Percentiles rank a stretch among this genome's conserved stretches.
phyloP scores from a whole-genome alignment of 2,113 vertebrate genomes.

The Strix uralensis region DNA sequence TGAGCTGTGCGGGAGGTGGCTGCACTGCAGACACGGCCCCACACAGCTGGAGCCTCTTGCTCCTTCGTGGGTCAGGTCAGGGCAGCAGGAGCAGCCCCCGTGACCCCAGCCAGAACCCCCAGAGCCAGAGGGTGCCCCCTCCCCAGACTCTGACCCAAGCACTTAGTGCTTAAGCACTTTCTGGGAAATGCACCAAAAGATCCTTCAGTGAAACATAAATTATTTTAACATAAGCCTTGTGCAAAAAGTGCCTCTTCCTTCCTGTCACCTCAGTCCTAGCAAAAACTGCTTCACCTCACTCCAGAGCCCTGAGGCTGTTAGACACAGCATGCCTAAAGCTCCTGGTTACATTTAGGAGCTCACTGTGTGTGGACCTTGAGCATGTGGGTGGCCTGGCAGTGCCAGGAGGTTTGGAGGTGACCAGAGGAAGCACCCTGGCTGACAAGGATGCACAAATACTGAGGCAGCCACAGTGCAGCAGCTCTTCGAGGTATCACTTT shows the following conservation, averaged over 20 bases:
- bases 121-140: neutral
- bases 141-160: accelerated
- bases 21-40: neutral
- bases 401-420: neutral
- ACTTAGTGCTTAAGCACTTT: neutral
- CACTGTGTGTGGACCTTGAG: neutral
- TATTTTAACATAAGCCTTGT: neutral
- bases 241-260: neutral
- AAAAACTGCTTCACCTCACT: neutral
- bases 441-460: neutral
- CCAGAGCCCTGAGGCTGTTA: neutral
- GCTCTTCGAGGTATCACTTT: neutral
- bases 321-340: too few species aligned
- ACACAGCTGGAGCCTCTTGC: neutral
- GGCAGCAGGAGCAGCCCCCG: neutral
- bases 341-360: neutral
- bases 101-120: neutral
- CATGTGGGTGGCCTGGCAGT: neutral
- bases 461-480: neutral
- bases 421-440: neutral
- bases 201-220: neutral
- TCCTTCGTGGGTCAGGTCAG: accelerated
- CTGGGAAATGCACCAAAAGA: neutral
- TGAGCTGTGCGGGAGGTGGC: neutral
- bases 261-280: too few species aligned